Evolutionary conservation across 2,797 vertebrate species (phyloP).

Genomic region (Melanogrammus aeglefinus): DNA sequence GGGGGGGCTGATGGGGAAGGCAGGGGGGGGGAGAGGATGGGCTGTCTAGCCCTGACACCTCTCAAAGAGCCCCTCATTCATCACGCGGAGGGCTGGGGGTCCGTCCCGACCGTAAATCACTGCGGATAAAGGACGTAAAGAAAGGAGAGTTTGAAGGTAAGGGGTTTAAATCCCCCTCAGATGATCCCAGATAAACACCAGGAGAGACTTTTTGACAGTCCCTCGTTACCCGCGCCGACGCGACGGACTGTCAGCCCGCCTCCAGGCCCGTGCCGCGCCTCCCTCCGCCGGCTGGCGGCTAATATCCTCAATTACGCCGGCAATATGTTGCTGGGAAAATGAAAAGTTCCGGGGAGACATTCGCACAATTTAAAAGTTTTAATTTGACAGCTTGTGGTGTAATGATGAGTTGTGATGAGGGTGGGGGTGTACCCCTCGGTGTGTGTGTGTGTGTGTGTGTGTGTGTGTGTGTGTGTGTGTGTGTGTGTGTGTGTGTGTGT

Average conservation of each 20-base stretch:
- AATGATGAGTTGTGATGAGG: conserved; percentile 65
- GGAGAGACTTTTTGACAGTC: conserved; percentile 73
- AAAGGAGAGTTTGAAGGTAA: conserved; percentile 73
- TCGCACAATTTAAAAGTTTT: conserved; percentile 68
- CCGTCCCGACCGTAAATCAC: conserved; percentile 74
- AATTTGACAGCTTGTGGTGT: conserved; percentile 75
- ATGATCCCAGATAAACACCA: conserved; percentile 78
- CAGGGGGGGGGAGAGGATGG: conserved; percentile 25
- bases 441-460: too few relatives aligned
- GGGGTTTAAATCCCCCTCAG: conserved; percentile 73
- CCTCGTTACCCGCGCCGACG: conserved; percentile 67
- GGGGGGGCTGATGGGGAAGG: background rate
- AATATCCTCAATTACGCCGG: conserved; percentile 79
- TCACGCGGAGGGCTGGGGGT: conserved; percentile 59
- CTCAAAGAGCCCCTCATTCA: conserved; percentile 72
- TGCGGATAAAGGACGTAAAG: conserved; percentile 74
- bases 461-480: too few relatives aligned
- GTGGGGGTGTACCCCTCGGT: conserved; percentile 1
- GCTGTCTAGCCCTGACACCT: conserved; percentile 71
- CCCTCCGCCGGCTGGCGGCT: conserved; percentile 69
- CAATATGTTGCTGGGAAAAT: conserved; percentile 68
- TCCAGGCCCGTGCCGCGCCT: conserved; percentile 55
- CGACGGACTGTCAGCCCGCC: conserved; percentile 71
- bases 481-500: too few relatives aligned
- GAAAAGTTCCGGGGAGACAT: conserved; percentile 64